phyloP scores from a whole-genome alignment of 1,140 invertebrate genomes.

The Atta texana region DNA sequence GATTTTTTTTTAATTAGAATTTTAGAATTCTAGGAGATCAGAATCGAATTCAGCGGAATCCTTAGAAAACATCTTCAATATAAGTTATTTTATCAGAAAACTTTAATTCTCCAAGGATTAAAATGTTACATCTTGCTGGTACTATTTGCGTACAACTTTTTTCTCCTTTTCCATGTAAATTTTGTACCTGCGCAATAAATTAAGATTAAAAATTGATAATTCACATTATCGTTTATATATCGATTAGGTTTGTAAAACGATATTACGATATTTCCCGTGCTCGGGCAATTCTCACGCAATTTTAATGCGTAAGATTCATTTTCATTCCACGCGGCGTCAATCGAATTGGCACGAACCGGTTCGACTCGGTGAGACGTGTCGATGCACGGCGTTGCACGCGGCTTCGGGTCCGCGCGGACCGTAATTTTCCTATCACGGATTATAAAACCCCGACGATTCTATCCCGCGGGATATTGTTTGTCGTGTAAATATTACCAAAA shows the following conservation, averaged over 20 bases:
- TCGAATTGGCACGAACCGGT: slow-evolving; percentile 24
- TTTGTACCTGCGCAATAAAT: neutral
- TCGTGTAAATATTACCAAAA: slow-evolving; percentile 71
- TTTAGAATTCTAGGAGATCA: no score
- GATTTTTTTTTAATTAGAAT: no score
- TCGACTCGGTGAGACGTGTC: slow-evolving; percentile 15
- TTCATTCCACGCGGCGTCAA: slow-evolving; percentile 35
- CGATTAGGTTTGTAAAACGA: neutral
- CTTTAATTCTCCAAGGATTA: no score
- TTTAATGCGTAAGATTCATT: slow-evolving; percentile 13
- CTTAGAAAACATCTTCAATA: no score
- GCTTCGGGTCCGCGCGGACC: slow-evolving; percentile 1
- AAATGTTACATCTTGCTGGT: neutral
- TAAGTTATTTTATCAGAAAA: no score
- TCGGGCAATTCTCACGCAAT: slow-evolving; percentile 24
- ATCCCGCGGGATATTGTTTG: slow-evolving; percentile 67
- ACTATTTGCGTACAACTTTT: neutral
- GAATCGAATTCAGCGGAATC: no score
- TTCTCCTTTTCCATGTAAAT: neutral
- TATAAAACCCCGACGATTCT: slow-evolving; percentile 62
- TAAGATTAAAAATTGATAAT: neutral
- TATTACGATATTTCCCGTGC: neutral
- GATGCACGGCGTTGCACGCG: neutral
- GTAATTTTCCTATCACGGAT: slow-evolving; percentile 63
- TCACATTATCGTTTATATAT: no score